Evolutionary conservation across 2,888 invertebrate species (phyloP), one percentile per base, ranked within the genome.

Genomic region (Bembecia ichneumoniformis): DNA sequence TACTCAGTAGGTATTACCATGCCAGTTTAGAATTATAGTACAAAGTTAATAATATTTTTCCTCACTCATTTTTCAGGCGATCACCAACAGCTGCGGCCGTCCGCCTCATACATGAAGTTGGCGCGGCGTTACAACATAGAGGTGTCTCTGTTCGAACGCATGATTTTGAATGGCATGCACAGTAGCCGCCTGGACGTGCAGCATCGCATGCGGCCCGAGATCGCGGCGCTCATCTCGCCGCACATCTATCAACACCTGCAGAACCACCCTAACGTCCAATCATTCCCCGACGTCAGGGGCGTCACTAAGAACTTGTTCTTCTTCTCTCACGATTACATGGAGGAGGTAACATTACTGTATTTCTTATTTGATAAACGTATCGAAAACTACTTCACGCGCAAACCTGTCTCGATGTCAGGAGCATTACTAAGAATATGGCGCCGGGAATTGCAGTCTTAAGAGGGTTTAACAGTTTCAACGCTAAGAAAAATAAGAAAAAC

Each of bases 101-200:
- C 89, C 45, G 90, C 92, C 3, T 90, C 93, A 1, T 91, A 91
- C 50, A 91, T 91, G 70, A 82, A 87, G 46, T 77, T 95, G 52
- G 92, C 91, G 5, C 88, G 78, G 55, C 72, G 89, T 47, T 93
- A 87, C 70, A 87, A 92, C 49, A 80, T 95, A 50, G 93, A 94
- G 55, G 86, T 95, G 34, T 95, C 95, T 0, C 79, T 96, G 48
- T 96, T 96, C 75, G 96, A 96, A 73, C 88, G 95, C 36, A 90
- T 96, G 89, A 88, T 96, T 14, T 87, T 80, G 20, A 93, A 93
- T 66, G 87, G 89, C 0, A 77, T 92, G 14, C 88, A 90, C 50
- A 91, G 88, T 58, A 82, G 89, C n/a, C 80, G 84, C 5, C 76
- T 95, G 11, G 74, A 84, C 53, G 89, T 90, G 5, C 96, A 96